These are phyloP conservation scores for Lissocephala sabroskyi DNA, from an alignment of 2,888 invertebrate species.

Conservation along the genomic window DNA sequence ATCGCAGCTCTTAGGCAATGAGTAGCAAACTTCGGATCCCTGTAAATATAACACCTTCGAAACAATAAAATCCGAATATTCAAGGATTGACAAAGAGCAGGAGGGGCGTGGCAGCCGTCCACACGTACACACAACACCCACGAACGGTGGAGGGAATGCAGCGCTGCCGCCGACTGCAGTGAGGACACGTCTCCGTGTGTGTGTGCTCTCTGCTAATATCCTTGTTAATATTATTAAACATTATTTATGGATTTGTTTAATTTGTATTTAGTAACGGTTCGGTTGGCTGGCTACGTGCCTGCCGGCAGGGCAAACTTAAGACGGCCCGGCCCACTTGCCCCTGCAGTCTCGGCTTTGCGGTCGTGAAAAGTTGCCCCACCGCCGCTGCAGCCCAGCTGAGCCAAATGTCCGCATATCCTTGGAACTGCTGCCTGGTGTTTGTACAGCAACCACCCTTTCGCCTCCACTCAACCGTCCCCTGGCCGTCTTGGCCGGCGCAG, in stretches of 20 bases:
- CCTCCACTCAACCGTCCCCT: constrained; percentile 2
- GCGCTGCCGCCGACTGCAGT: no score
- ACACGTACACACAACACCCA: no score
- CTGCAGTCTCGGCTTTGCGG: constrained; percentile 49
- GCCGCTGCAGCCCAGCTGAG: constrained; percentile 21
- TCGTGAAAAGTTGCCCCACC: constrained; percentile 25
- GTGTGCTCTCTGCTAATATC: constrained; percentile 63
- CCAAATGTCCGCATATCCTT: constrained; percentile 34
- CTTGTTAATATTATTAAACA: constrained; percentile 72
- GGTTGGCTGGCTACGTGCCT: constrained; percentile 28
- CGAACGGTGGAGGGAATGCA: no score
- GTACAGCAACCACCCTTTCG: background rate
- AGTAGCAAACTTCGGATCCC: no score
- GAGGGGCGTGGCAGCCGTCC: no score
- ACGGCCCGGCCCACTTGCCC: constrained; percentile 16
- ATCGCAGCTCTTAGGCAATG: no score
- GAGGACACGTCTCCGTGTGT: constrained; percentile 30
- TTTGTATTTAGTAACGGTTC: constrained; percentile 70
- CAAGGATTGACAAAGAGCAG: no score
- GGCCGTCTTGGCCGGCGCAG: constrained; percentile 22
- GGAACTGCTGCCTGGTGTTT: constrained; percentile 6
- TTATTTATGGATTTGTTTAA: constrained; percentile 72
- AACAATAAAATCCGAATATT: no score
- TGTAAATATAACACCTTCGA: no score
- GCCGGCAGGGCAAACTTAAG: constrained; percentile 16